phyloP scores from a whole-genome alignment of 2,113 vertebrate genomes.

The Actenoides lindsayi region DNA sequence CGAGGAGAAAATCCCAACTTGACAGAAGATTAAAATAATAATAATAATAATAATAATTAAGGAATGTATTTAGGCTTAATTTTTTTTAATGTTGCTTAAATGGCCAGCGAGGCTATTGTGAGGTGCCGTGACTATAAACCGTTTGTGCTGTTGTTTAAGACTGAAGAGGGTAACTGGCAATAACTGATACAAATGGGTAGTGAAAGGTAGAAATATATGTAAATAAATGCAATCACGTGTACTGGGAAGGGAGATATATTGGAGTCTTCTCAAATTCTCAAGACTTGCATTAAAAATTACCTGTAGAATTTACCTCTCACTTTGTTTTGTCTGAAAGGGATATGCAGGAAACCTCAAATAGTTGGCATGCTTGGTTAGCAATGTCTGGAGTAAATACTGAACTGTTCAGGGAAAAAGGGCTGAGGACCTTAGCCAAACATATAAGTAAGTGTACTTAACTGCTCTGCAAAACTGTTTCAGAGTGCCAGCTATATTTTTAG shows the following conservation, averaged over 20 bases:
- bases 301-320: conserved; percentile 14
- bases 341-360: not conserved
- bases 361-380: not conserved
- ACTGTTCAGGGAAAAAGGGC: not conserved
- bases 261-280: conserved; percentile 13
- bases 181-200: not conserved
- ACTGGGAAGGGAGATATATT: not conserved
- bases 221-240: not conserved
- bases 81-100: not conserved
- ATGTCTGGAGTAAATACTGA: not conserved
- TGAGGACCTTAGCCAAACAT: not conserved
- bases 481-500: not conserved
- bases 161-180: not conserved
- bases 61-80: conserved; percentile 9
- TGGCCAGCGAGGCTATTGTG: not conserved
- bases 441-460: not conserved
- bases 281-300: conserved; percentile 51
- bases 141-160: conserved; percentile 26
- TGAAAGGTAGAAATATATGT: not conserved
- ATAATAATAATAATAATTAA: too few species aligned
- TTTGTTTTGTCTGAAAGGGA: conserved; percentile 36
- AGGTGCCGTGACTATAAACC: not conserved
- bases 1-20: conserved; percentile 32
- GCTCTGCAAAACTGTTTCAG: not conserved
- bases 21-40: not conserved